phyloP scores from a whole-genome alignment of 2,113 vertebrate species.

The Grallaria varia region DNA sequence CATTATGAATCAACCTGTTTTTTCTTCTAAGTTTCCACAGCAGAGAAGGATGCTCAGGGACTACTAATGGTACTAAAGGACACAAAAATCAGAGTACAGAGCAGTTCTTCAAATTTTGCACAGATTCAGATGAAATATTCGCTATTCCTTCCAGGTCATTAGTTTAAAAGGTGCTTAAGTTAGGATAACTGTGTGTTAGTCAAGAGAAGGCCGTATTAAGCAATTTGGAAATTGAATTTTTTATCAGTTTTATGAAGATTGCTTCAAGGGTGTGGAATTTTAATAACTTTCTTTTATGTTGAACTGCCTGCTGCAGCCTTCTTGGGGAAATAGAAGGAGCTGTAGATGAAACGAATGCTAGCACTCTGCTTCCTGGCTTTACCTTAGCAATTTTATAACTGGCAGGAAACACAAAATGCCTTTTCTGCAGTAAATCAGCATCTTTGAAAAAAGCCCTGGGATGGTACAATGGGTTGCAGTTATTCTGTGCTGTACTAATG shows the following conservation, averaged over 20 bases:
- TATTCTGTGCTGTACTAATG: constrained; percentile 47
- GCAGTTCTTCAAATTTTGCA: constrained; percentile 32
- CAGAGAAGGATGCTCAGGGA: constrained; percentile 26
- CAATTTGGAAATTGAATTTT: constrained; percentile 55
- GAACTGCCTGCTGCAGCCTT: constrained; percentile 22
- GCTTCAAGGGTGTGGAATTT: constrained; percentile 50
- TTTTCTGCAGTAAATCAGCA: constrained; percentile 53
- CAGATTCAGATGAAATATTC: constrained; percentile 38
- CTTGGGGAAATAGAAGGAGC: constrained; percentile 7
- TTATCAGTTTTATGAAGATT: constrained; percentile 42
- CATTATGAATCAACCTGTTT: constrained; percentile 54
- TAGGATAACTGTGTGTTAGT: constrained; percentile 62
- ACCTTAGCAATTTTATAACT: constrained; percentile 41
- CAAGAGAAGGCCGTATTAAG: constrained; percentile 32
- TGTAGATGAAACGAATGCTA: constrained; percentile 43
- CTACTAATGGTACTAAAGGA: constrained; percentile 17
- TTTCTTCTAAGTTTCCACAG: constrained; percentile 32
- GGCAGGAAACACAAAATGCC: constrained; percentile 8
- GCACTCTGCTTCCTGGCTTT: background rate
- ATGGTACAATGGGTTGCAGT: background rate
- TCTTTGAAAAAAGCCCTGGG: constrained; percentile 30
- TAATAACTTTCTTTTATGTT: constrained; percentile 60
- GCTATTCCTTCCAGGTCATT: constrained; percentile 48
- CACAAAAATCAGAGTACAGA: background rate
- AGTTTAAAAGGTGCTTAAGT: constrained; percentile 67